These are phyloP conservation scores for Nysson spinosus DNA, from an alignment of 2,888 invertebrate species.

Conservation along the genomic window DNA sequence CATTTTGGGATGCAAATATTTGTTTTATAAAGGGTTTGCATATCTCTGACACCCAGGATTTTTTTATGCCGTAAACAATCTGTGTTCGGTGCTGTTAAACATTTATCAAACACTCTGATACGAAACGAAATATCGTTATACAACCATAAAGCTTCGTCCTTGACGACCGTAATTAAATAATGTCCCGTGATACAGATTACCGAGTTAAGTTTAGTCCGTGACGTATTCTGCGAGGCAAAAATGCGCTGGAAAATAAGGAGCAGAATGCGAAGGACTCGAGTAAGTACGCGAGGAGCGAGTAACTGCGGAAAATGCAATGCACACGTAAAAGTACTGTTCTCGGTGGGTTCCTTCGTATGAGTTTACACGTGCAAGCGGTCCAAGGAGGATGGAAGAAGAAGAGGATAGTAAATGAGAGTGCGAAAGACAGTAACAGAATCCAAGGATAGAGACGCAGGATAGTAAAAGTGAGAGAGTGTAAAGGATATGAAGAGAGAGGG, in stretches of 20 bases:
- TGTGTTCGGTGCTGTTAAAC: too few relatives aligned
- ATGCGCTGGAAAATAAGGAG: background rate
- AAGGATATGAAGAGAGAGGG: background rate
- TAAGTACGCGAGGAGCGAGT: background rate
- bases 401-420: background rate
- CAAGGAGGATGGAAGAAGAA: background rate
- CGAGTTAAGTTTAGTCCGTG: background rate
- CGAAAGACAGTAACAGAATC: slow-evolving; percentile 1
- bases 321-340: slow-evolving; percentile 2
- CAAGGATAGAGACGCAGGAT: background rate
- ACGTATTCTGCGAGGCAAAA: background rate
- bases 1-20: too few relatives aligned
- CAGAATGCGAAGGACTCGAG: background rate
- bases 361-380: background rate
- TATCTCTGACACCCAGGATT: too few relatives aligned
- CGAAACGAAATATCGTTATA: too few relatives aligned
- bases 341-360: background rate
- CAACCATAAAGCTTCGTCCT: too few relatives aligned
- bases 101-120: too few relatives aligned
- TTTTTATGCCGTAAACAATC: too few relatives aligned
- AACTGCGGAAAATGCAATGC: slow-evolving; percentile 10
- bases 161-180: background rate
- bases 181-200: background rate
- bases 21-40: too few relatives aligned
- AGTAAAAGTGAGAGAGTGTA: background rate